phyloP scores from a whole-genome alignment of 2,113 vertebrate genomes.

The Aix galericulata region DNA sequence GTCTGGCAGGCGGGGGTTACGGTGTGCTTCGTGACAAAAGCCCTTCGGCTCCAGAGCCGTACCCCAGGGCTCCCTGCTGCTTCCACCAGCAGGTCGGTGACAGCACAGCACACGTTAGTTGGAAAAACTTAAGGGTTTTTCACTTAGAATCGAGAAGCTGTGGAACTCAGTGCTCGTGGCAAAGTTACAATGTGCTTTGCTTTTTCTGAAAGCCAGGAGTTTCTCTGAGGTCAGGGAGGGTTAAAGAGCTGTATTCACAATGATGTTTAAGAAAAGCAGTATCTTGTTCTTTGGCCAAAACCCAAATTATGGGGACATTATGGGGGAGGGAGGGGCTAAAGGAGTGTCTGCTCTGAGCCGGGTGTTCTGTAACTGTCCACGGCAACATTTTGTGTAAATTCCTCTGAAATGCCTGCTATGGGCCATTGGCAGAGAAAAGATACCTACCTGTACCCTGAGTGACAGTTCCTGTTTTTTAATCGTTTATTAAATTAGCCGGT shows the following conservation, averaged over 20 bases:
- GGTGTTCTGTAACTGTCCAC: background rate
- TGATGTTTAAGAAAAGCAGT: background rate
- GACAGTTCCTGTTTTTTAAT: background rate
- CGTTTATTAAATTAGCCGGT: background rate
- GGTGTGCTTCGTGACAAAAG: background rate
- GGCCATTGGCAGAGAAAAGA: background rate
- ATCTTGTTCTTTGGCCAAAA: background rate
- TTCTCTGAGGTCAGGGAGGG: background rate
- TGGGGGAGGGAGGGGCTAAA: background rate
- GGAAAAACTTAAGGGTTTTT: background rate
- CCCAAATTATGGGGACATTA: too few species aligned
- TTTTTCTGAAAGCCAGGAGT: background rate
- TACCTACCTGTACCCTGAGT: background rate
- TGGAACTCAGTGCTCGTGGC: too few species aligned
- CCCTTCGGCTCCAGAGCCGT: background rate
- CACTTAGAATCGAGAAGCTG: too few species aligned
- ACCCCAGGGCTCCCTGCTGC: background rate
- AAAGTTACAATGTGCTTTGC: background rate
- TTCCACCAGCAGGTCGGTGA: background rate
- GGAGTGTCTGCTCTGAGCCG: rapidly evolving
- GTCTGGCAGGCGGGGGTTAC: background rate
- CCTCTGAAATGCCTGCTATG: background rate
- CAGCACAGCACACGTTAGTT: background rate
- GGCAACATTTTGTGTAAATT: background rate
- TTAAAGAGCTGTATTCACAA: background rate